These are phyloP conservation scores for Dicerorhinus sumatrensis DNA, from an alignment of 2,113 vertebrate genomes.

Conservation along the genomic window DNA sequence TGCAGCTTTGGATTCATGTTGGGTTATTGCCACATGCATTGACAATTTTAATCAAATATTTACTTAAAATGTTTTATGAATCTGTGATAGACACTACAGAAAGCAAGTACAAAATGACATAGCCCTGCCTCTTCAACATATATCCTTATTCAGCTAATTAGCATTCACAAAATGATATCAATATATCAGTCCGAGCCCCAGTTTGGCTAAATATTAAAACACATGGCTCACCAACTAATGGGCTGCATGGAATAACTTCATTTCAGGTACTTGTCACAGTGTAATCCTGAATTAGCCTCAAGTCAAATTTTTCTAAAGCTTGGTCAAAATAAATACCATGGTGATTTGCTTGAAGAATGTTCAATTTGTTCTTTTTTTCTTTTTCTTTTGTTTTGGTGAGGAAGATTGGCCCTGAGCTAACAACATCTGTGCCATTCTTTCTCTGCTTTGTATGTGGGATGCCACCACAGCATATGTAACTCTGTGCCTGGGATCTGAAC, in stretches of 20 bases:
- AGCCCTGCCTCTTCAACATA: background rate
- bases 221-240: background rate
- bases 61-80: background rate
- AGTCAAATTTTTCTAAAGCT: slow-evolving; percentile 51
- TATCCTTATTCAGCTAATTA: background rate
- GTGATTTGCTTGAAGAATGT: background rate
- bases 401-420: too few relatives aligned
- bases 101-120: background rate
- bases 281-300: background rate
- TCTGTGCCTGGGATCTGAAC: too few relatives aligned
- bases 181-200: background rate
- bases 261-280: background rate
- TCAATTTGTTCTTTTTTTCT: background rate
- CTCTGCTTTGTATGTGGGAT: too few relatives aligned
- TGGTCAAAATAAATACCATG: background rate
- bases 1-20: background rate
- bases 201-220: background rate
- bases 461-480: too few relatives aligned
- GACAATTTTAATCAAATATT: slow-evolving; percentile 16
- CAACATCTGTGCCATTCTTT: too few relatives aligned
- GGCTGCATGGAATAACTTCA: background rate
- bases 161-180: background rate
- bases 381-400: too few relatives aligned
- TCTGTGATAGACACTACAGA: background rate
- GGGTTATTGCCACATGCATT: background rate